Percentiles rank a stretch among this genome's conserved stretches.
Evolutionary conservation across 2,888 invertebrate genomes (phyloP).

Genomic region (Drosophila parthenogenetica): DNA sequence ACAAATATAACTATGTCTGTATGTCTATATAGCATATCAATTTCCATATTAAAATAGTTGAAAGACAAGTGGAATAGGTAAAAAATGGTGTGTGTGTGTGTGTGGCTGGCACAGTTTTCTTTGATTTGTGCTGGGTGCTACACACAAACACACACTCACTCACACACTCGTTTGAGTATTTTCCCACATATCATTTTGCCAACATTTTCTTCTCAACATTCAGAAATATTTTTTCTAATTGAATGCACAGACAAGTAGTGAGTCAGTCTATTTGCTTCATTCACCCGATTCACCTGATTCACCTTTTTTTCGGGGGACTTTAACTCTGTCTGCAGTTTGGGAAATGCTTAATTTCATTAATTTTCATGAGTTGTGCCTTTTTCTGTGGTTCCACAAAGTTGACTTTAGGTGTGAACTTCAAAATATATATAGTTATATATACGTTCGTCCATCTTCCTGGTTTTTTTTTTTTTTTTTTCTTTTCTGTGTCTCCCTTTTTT

Average conservation of each 20-base stretch:
- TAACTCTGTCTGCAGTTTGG: slow-evolving; percentile 35
- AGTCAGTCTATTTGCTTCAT: slow-evolving; percentile 22
- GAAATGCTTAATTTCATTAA: slow-evolving; percentile 72
- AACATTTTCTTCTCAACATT: slow-evolving; percentile 59
- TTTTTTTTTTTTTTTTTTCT: slow-evolving; percentile 1
- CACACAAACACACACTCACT: slow-evolving; percentile 1
- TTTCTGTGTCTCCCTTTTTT: slow-evolving; percentile 1
- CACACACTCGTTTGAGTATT: slow-evolving; percentile 4
- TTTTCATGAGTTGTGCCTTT: slow-evolving; percentile 67
- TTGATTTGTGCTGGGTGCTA: slow-evolving; percentile 63
- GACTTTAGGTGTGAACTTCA: slow-evolving; percentile 40
- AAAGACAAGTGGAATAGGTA: slow-evolving; percentile 36
- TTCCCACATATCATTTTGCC: slow-evolving; percentile 75
- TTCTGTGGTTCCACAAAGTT: slow-evolving; percentile 14
- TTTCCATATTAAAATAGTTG: slow-evolving; percentile 77
- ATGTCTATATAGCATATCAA: slow-evolving; percentile 65
- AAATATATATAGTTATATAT: background rate
- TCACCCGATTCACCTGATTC: slow-evolving; percentile 25
- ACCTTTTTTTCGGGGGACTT: slow-evolving; percentile 5
- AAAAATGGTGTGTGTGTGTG: slow-evolving; percentile 1
- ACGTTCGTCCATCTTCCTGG: background rate
- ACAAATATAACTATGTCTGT: background rate
- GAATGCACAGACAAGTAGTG: slow-evolving; percentile 62
- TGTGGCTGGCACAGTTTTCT: slow-evolving; percentile 46
- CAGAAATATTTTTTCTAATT: slow-evolving; percentile 71